Conservation (phyloP, 2,888 invertebrate species). For the Aleiodes testaceus region DNA sequence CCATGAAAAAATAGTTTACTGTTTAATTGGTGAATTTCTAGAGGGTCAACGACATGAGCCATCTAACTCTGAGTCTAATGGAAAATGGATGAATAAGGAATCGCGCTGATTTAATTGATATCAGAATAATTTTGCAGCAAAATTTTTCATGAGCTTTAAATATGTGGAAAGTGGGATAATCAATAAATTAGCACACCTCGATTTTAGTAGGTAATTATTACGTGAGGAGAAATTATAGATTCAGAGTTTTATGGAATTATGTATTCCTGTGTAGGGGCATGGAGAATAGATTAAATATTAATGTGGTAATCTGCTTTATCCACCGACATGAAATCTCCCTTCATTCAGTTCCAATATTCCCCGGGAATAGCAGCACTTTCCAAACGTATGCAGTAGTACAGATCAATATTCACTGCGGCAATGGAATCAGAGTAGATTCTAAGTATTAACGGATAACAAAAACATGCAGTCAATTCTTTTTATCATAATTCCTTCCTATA, state of each 20-base stretch:
- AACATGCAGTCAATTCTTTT: constrained; percentile 13
- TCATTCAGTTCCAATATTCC: background rate
- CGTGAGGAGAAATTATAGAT: too few species aligned
- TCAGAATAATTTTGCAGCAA: background rate
- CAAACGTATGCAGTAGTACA: constrained; percentile 4
- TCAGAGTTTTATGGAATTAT: too few species aligned
- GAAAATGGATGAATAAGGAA: background rate
- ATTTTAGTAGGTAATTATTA: too few species aligned
- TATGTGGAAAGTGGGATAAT: too few species aligned
- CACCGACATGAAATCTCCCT: background rate
- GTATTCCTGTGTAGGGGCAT: too few species aligned
- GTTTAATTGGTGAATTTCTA: background rate
- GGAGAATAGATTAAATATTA: background rate
- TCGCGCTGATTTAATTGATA: too few species aligned
- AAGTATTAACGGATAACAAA: constrained; percentile 1
- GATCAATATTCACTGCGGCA: constrained; percentile 10
- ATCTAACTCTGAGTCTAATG: background rate
- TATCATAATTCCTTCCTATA: constrained; percentile 21
- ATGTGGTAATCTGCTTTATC: background rate
- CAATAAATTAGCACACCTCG: too few species aligned
- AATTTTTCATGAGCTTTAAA: too few species aligned
- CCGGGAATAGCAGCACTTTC: background rate
- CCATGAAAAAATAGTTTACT: background rate
- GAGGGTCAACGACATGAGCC: background rate
- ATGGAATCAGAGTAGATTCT: background rate